A percentile compares a stretch with the other conserved stretches of the same genome.
phyloP scores from a whole-genome alignment of 2,888 invertebrate species.

The Lochmaea capreae region DNA sequence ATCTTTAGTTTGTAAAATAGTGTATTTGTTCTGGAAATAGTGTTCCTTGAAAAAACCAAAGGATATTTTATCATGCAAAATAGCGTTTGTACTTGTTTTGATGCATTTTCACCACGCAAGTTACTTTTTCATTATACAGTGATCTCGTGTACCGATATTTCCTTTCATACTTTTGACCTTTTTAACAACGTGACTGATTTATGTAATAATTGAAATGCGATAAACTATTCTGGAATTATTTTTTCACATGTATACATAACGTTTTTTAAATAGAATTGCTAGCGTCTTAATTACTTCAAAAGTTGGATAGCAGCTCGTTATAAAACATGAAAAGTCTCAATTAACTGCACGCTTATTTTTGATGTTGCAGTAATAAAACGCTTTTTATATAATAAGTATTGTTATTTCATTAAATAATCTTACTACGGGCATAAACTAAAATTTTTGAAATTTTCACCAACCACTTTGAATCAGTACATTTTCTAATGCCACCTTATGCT shows the following conservation, averaged over 20 bases:
- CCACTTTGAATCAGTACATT: too few relatives aligned
- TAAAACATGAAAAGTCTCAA: neutral
- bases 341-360: neutral
- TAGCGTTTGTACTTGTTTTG: neutral
- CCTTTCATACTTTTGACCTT: neutral
- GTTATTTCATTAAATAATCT: too few relatives aligned
- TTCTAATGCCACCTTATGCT: too few relatives aligned
- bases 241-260: neutral
- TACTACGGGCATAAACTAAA: too few relatives aligned
- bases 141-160: neutral
- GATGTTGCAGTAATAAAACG: too few relatives aligned
- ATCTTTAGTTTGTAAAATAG: neutral
- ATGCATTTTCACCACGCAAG: constrained; percentile 4
- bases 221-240: neutral
- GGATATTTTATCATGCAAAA: neutral
- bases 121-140: neutral
- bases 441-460: too few relatives aligned
- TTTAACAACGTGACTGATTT: constrained; percentile 1
- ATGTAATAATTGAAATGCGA: neutral
- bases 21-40: neutral
- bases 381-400: too few relatives aligned
- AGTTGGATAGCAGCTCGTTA: neutral
- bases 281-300: neutral
- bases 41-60: neutral
- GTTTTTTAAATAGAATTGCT: neutral